Base-by-base conservation (phyloP, 2,888 invertebrate genomes). In the Andrena hattorfiana region DNA sequence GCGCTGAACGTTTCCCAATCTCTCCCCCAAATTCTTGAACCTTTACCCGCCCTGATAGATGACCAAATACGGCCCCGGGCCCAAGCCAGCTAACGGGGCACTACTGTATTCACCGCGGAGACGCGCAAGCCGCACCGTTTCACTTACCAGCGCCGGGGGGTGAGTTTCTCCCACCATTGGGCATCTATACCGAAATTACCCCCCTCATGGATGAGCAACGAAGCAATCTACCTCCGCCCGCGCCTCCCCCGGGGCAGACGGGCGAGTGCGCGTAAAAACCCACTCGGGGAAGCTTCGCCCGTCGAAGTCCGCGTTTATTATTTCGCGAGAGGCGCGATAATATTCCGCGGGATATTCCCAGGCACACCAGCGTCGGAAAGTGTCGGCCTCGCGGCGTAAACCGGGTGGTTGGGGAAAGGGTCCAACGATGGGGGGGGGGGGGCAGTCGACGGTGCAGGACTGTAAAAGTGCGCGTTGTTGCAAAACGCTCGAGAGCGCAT, bases 401-500 rank as follows among this genome's bases (percentile, higher is more conserved):
- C 32, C 48, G 20, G 28, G 10, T 8, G 42, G 42, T 42, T 16
- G 42, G 42, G 42, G 42, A 16, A 16, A 16, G 4, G 13, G 42
- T 5, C 42, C 16, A 42, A 42, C 42, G 3, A 2, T 0, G 10
- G 13, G 42, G 8, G 8, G 10, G 10, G 32, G 32, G 10, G 10
- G 10, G 42, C n/a, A 26, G 32, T 8, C 42, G 26, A 0, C 8
- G 16, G 7, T n/a, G 32, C 48, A 30, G 66, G 70, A 77, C 74
- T 77, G 71, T 74, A 74, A 83, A 81, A 74, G 42, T 51, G 67
- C 51, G 42, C 62, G 68, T 72, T 51, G 60, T 72, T 70, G 82
- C 32, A 32, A 71, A 76, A 68, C 60, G 83, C 66, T 73, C 51
- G 77, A 32, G 42, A 32, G 32, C 42, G 64, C 42, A 72, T 72